Conservation (phyloP, 1,140 invertebrate species). For the Andricus grossulariae region DNA sequence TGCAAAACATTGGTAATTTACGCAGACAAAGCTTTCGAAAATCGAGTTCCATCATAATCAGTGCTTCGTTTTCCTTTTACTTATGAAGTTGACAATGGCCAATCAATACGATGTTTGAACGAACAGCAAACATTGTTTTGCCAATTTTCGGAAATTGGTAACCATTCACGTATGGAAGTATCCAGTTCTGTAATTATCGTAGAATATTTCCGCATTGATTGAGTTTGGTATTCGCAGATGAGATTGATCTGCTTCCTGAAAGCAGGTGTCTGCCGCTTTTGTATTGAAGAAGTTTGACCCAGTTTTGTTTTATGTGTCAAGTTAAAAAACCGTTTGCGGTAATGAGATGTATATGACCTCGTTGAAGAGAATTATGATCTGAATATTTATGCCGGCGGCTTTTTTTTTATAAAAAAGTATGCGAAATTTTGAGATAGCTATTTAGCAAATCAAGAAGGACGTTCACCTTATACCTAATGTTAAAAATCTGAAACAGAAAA, state of each 20-base stretch:
- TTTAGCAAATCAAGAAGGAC: no score
- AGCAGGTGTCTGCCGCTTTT: constrained; percentile 4
- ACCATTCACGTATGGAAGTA: not conserved
- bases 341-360: constrained; percentile 18
- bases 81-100: constrained; percentile 20
- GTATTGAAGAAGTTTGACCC: not conserved
- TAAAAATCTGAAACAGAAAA: no score
- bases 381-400: constrained; percentile 28
- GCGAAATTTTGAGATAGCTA: constrained; percentile 16
- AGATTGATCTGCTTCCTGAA: not conserved
- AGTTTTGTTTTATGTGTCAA: constrained; percentile 29
- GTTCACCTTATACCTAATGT: no score
- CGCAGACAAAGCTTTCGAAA: not conserved
- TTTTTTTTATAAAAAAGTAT: not conserved
- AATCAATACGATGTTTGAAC: constrained; percentile 16
- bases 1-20: not conserved
- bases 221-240: not conserved
- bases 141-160: constrained; percentile 16
- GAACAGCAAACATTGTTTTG: constrained; percentile 11
- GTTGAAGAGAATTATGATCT: constrained; percentile 1
- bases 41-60: constrained; percentile 20
- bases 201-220: constrained; percentile 1
- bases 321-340: constrained; percentile 26
- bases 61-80: constrained; percentile 5
- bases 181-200: constrained; percentile 10